phyloP scores from a whole-genome alignment of 2,888 invertebrate genomes.

The Tribolium freemani region DNA sequence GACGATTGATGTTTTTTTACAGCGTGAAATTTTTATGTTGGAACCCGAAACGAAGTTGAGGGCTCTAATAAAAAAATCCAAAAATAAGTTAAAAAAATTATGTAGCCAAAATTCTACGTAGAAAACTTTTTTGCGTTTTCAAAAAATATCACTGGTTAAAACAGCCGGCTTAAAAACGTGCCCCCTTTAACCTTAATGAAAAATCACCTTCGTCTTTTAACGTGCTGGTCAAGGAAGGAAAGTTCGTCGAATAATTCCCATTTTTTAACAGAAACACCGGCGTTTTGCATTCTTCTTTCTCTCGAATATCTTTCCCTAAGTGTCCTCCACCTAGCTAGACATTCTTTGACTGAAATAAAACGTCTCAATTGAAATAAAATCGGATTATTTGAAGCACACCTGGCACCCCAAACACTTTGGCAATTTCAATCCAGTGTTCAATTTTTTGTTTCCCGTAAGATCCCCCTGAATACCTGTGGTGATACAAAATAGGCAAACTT shows the following conservation, averaged over 20 bases:
- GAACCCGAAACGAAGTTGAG: too few species aligned
- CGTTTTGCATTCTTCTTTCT: slow-evolving; percentile 60
- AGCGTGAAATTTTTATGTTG: too few species aligned
- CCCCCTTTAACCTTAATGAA: not conserved
- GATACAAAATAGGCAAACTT: slow-evolving; percentile 55
- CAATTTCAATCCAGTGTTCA: slow-evolving; percentile 64
- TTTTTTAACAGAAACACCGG: slow-evolving; percentile 39
- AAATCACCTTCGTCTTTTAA: slow-evolving; percentile 47
- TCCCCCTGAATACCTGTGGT: slow-evolving; percentile 63
- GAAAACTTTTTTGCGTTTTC: too few species aligned
- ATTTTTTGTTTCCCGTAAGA: slow-evolving; percentile 64
- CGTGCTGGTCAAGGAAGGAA: slow-evolving; percentile 48
- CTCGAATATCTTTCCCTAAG: slow-evolving; percentile 66
- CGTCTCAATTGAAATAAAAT: not conserved
- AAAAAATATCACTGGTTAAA: not conserved
- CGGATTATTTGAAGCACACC: slow-evolving; percentile 39
- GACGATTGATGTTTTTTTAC: too few species aligned
- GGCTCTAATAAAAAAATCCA: too few species aligned
- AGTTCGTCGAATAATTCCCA: slow-evolving; percentile 52
- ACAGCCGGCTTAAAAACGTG: too few species aligned
- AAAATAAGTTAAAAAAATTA: too few species aligned
- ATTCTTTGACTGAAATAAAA: slow-evolving; percentile 46
- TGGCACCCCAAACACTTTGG: slow-evolving; percentile 49
- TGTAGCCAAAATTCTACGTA: too few species aligned
- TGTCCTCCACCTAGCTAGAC: slow-evolving; percentile 61